phyloP scores from a whole-genome alignment of 2,888 invertebrate genomes.

The Lobophora halterata region DNA sequence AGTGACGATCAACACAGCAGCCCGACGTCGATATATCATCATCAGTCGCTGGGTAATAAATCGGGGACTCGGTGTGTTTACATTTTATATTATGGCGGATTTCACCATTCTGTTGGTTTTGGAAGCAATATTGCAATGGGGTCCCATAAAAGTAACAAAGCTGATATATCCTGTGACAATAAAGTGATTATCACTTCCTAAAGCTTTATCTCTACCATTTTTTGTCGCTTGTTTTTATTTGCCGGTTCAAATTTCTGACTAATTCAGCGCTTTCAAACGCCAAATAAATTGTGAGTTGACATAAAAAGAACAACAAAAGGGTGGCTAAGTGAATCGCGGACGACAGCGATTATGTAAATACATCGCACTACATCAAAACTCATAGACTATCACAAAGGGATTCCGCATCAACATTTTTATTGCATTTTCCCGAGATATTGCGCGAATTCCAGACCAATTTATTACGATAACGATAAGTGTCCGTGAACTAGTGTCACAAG shows the following conservation, averaged over 20 bases:
- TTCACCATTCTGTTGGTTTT: conserved; percentile 37
- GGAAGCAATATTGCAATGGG: conserved; percentile 30
- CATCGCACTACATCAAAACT: conserved; percentile 34
- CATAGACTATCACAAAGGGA: conserved; percentile 41
- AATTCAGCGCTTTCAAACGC: no score
- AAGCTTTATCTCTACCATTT: no score
- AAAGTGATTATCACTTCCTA: conserved; percentile 5
- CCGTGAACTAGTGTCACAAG: conserved; percentile 69
- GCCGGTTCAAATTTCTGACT: no score
- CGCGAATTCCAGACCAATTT: conserved; percentile 73
- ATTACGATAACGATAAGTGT: conserved; percentile 77
- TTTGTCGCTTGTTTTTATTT: no score
- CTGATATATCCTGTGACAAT: conserved; percentile 8
- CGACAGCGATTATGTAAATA: conserved; percentile 32
- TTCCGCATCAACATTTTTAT: conserved; percentile 56
- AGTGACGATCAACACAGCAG: conserved; percentile 75
- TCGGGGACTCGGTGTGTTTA: conserved; percentile 64
- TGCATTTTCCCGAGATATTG: conserved; percentile 65
- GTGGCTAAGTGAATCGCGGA: conserved; percentile 15
- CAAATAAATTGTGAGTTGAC: no score
- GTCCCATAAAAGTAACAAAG: conserved; percentile 10
- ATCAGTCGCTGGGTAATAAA: conserved; percentile 74
- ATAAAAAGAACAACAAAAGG: conserved; percentile 16
- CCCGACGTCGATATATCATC: conserved; percentile 79
- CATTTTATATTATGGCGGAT: conserved; percentile 52